These are phyloP conservation scores for Enteromius treurensis DNA, from an alignment of 2,797 vertebrate species.

Conservation along the genomic window DNA sequence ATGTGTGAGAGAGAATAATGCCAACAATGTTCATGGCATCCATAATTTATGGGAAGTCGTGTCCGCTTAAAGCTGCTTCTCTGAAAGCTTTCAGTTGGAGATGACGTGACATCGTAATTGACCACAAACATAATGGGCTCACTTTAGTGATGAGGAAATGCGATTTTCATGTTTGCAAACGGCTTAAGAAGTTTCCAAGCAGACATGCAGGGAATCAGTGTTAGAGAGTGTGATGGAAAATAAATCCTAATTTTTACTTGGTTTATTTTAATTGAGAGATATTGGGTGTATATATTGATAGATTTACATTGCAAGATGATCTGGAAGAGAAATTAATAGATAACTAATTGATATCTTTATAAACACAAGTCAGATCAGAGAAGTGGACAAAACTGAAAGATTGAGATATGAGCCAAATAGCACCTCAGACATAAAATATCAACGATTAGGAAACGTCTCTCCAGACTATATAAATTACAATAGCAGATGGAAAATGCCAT, in stretches of 20 bases:
- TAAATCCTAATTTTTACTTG: neutral
- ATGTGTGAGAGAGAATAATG: slow-evolving; percentile 24
- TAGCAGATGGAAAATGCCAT: neutral
- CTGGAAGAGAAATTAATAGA: neutral
- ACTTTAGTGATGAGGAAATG: slow-evolving; percentile 68
- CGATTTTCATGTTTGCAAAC: slow-evolving; percentile 11
- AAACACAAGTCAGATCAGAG: too few species aligned
- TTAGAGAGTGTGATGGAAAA: neutral
- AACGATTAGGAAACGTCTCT: neutral
- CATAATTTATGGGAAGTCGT: slow-evolving; percentile 48
- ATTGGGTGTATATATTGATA: too few species aligned
- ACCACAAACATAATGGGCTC: slow-evolving; percentile 78
- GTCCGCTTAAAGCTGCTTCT: slow-evolving; percentile 52
- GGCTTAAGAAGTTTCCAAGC: slow-evolving; percentile 2
- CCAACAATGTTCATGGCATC: neutral
- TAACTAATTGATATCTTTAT: neutral
- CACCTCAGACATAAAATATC: neutral
- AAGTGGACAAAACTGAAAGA: too few species aligned
- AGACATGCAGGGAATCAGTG: neutral
- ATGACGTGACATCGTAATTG: slow-evolving; percentile 58
- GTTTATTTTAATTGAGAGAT: neutral
- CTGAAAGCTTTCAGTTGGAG: slow-evolving; percentile 49
- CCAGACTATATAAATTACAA: neutral
- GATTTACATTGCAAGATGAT: neutral
- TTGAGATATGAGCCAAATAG: neutral